A percentile compares a stretch with the other conserved stretches of the same genome.
Evolutionary conservation across 2,888 invertebrate genomes (phyloP).

Genomic region (Flexamia atlantica): DNA sequence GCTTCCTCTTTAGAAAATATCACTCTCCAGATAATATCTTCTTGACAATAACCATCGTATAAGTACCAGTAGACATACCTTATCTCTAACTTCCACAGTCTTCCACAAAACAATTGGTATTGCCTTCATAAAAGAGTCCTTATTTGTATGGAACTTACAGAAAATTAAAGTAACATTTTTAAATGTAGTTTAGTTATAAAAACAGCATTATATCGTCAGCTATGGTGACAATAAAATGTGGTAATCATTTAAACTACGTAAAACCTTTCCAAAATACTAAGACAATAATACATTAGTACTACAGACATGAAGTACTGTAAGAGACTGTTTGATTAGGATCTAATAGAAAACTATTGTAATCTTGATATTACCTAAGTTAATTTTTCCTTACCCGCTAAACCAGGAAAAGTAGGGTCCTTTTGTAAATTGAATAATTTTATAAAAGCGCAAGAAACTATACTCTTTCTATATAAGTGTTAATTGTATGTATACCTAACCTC

Average conservation of each 20-base stretch:
- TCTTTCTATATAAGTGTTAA: constrained; percentile 43
- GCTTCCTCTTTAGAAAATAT: too few species aligned
- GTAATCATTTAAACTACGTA: neutral
- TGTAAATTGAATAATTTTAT: constrained; percentile 56
- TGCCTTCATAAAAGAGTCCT: neutral
- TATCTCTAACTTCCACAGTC: neutral
- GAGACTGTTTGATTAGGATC: neutral
- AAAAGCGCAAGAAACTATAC: constrained; percentile 31
- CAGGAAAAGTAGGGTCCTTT: constrained; percentile 44
- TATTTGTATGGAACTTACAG: neutral
- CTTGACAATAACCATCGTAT: too few species aligned
- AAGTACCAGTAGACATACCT: neutral
- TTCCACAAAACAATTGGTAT: neutral
- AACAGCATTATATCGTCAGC: neutral
- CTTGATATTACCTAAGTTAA: neutral
- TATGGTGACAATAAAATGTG: constrained; percentile 19
- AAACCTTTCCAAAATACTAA: neutral
- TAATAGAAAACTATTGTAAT: neutral
- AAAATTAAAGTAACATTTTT: neutral
- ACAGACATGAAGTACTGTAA: neutral
- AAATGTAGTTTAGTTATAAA: neutral
- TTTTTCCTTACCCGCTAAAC: neutral
- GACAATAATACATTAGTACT: constrained; percentile 36
- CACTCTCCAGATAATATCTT: too few species aligned
- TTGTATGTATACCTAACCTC: constrained; percentile 35